Percentiles rank a stretch among this genome's conserved stretches.
Evolutionary conservation across 2,888 invertebrate species (phyloP).

Genomic region (Eumacrocentrus americanus): DNA sequence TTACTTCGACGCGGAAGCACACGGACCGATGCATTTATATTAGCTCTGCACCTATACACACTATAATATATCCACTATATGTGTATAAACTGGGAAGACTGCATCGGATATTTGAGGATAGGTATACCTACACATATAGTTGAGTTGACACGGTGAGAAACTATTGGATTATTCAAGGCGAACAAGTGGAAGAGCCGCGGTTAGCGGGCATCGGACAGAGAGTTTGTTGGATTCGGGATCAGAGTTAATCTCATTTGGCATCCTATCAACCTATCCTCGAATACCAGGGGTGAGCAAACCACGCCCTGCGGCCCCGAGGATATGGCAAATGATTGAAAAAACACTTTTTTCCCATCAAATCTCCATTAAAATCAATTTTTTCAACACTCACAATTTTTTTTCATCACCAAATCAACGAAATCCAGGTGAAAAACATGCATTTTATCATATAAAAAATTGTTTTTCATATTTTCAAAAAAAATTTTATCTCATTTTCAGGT

Average conservation of each 20-base stretch:
- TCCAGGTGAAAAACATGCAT: background rate
- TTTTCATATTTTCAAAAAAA: conserved; percentile 13
- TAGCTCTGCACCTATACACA: background rate
- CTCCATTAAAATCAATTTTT: too few species aligned
- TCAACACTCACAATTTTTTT: too few species aligned
- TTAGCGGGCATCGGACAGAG: conserved; percentile 57
- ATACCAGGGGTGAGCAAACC: conserved; percentile 55
- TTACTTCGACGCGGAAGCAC: too few species aligned
- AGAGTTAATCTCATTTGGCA: conserved; percentile 60
- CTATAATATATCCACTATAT: background rate
- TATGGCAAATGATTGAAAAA: conserved; percentile 20
- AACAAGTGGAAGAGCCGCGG: conserved; percentile 48
- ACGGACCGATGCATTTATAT: background rate
- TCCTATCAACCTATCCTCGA: conserved; percentile 59
- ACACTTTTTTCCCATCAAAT: conserved; percentile 4
- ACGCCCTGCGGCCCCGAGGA: conserved; percentile 50
- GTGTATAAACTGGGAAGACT: background rate
- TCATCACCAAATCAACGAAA: background rate
- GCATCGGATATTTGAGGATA: background rate
- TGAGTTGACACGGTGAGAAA: conserved; percentile 42
- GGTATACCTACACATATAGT: conserved; percentile 23
- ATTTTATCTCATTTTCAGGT: conserved; percentile 27
- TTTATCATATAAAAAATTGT: conserved; percentile 3
- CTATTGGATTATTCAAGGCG: conserved; percentile 60
- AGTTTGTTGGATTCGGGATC: conserved; percentile 62